Evolutionary conservation across 1,140 invertebrate species (phyloP), one percentile per base, ranked within the genome.

Genomic region (Lutraria rhynchaena): DNA sequence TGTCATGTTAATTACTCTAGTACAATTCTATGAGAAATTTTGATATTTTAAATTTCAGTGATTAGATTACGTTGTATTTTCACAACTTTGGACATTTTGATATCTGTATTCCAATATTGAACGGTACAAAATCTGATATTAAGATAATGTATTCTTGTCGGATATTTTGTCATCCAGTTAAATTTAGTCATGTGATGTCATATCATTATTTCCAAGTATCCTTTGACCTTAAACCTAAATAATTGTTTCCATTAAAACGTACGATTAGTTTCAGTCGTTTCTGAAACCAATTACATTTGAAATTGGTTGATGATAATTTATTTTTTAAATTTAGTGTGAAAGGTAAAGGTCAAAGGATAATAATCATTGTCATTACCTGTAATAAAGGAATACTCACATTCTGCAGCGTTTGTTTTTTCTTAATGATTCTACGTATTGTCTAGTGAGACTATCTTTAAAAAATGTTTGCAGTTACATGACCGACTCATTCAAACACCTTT

Each of bases 361-460:
- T 11, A 46, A 49, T 67, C 63, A 67, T 67, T 67, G 41, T 44
- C 61, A 65, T 65, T 65, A 22, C 61, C 63, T 67, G 63, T 67
- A 67, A 67, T 67, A 67, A 67, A 67, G 63, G 41, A 67, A 67
- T 67, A 67, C 63, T 67, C 63, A 67, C 63, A 46, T 46, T 41
- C 15, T 41, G 15, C 37, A 7, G 37, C n/a, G n/a, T n/a, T n/a
- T n/a, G n/a, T n/a, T n/a, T n/a, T n/a, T n/a, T n/a, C n/a, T n/a
- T n/a, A n/a, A n/a, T n/a, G n/a, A n/a, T n/a, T n/a, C n/a, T n/a
- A n/a, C n/a, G n/a, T n/a, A n/a, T n/a, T n/a, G n/a, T n/a, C n/a
- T n/a, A n/a, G n/a, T n/a, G n/a, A n/a, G n/a, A n/a, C n/a, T n/a
- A n/a, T n/a, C n/a, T n/a, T n/a, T n/a, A n/a, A n/a, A n/a, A n/a